Conservation (phyloP, 1,140 invertebrate genomes). For the Dermatophagoides farinae region DNA sequence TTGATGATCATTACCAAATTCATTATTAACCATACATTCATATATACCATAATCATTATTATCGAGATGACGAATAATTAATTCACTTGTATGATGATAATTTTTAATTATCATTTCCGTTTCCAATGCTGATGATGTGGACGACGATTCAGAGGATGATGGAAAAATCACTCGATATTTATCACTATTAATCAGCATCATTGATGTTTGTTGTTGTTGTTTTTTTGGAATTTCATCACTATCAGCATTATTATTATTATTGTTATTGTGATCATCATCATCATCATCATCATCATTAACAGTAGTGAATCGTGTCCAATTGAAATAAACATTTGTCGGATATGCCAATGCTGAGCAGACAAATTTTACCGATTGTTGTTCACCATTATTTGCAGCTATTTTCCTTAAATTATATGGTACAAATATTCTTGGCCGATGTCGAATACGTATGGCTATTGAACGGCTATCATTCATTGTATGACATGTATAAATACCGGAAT, state of each 20-base stretch:
- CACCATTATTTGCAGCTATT: slow-evolving; percentile 63
- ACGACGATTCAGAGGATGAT: neutral
- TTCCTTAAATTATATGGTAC: slow-evolving; percentile 29
- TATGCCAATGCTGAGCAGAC: slow-evolving; percentile 58
- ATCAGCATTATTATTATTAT: no score
- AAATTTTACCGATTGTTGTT: slow-evolving; percentile 45
- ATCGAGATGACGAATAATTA: slow-evolving; percentile 58
- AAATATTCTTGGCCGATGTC: slow-evolving; percentile 2
- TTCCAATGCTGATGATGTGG: neutral
- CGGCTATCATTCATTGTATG: slow-evolving; percentile 66
- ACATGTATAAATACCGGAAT: slow-evolving; percentile 72
- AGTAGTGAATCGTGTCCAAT: slow-evolving; percentile 1
- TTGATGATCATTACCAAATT: slow-evolving; percentile 44
- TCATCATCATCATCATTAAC: no score
- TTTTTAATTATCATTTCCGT: neutral
- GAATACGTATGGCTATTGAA: neutral
- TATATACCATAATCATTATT: slow-evolving; percentile 68
- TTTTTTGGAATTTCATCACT: no score
- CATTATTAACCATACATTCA: slow-evolving; percentile 65
- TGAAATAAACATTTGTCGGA: slow-evolving; percentile 46
- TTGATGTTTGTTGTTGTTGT: neutral
- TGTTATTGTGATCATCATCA: no score
- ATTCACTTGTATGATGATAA: slow-evolving; percentile 36
- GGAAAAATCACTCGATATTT: neutral
- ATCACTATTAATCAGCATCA: neutral